Percentiles rank a stretch among this genome's conserved stretches.
These are phyloP conservation scores for Takifugu bimaculatus DNA, from an alignment of 2,113 vertebrate species.

Conservation along the genomic window DNA sequence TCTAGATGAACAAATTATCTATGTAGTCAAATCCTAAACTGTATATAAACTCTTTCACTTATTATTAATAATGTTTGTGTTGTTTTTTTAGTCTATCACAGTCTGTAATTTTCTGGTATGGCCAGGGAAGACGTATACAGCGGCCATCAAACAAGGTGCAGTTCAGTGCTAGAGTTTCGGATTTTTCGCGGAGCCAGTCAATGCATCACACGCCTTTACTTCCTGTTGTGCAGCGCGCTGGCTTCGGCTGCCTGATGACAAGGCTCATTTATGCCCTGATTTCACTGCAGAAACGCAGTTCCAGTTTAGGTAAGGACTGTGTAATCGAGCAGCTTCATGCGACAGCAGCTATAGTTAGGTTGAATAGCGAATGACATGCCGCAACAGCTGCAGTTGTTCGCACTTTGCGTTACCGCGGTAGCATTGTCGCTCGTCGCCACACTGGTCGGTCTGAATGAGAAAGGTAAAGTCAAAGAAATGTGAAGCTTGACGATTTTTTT, in stretches of 20 bases:
- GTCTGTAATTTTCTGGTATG: too few relatives aligned
- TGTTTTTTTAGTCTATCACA: too few relatives aligned
- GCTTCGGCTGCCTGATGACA: conserved; percentile 42
- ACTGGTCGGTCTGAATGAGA: conserved; percentile 59
- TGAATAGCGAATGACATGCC: conserved; percentile 23
- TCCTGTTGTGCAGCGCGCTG: conserved; percentile 20
- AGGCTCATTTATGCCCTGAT: conserved; percentile 27
- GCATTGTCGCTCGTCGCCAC: conserved; percentile 56
- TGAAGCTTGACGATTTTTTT: too few relatives aligned
- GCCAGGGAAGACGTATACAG: too few relatives aligned
- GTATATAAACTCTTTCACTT: too few relatives aligned
- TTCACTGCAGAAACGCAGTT: conserved; percentile 39
- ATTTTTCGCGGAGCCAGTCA: conserved; percentile 41
- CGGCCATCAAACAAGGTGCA: too few relatives aligned
- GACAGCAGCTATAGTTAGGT: neutral
- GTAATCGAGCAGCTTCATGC: neutral
- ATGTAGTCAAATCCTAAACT: too few relatives aligned
- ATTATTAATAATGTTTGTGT: too few relatives aligned
- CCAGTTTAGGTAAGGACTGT: conserved; percentile 59
- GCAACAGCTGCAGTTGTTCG: conserved; percentile 52
- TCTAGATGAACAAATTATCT: too few relatives aligned
- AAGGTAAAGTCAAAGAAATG: conserved; percentile 64
- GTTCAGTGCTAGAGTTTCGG: neutral
- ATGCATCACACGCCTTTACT: conserved; percentile 34
- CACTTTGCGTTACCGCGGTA: conserved; percentile 49